Conservation (phyloP, 64 coral and sea anemone species). For the Cladopsammia gracilis region DNA sequence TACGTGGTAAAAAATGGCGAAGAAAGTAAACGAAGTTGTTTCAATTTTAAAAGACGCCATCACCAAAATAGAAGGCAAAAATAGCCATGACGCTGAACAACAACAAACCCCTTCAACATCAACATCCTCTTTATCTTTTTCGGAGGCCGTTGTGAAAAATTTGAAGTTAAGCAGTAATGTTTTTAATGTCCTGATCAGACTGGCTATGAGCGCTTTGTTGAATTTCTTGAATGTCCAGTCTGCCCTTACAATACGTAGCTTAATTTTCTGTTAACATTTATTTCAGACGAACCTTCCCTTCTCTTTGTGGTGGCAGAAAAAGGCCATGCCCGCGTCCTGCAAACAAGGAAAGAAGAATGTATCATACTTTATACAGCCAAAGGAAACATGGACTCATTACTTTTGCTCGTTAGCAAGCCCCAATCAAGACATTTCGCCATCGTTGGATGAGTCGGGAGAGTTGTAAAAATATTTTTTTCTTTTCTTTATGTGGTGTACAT, state of each 20-base stretch:
- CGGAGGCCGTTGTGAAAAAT: background rate
- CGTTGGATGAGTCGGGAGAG: background rate
- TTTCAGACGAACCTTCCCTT: background rate
- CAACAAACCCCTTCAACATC: no score
- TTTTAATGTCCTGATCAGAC: background rate
- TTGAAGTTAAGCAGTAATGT: background rate
- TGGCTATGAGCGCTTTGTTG: background rate
- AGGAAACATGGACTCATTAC: constrained; percentile 33
- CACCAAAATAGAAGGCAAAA: no score
- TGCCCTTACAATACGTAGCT: background rate
- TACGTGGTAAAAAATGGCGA: no score
- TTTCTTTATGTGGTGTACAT: no score
- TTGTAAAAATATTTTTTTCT: no score
- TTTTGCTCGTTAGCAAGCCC: constrained; percentile 20
- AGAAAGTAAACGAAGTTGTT: no score
- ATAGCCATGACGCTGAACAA: no score
- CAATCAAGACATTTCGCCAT: background rate
- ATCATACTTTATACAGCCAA: background rate
- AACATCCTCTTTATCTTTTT: background rate
- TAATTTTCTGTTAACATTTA: background rate
- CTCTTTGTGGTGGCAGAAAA: background rate
- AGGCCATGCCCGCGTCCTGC: background rate
- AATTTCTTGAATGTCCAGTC: background rate
- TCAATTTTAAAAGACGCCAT: no score
- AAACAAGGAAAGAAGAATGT: background rate